phyloP scores from a whole-genome alignment of 2,888 invertebrate genomes.

The Epistrophella euchroma region DNA sequence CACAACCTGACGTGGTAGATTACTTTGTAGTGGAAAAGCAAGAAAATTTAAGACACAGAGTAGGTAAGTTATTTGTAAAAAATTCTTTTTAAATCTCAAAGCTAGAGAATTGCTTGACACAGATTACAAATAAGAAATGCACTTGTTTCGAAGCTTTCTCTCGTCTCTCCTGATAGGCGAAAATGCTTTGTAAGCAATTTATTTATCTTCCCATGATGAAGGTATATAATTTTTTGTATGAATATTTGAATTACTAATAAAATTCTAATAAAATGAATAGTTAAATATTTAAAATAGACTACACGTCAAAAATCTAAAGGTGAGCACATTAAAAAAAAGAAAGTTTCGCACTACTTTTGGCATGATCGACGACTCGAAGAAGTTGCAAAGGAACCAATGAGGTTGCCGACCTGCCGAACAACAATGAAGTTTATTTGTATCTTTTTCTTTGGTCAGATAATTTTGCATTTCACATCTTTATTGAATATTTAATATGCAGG shows the following conservation, averaged over 20 bases:
- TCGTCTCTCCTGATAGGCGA: constrained; percentile 7
- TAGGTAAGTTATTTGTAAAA: constrained; percentile 49
- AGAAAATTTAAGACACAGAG: constrained; percentile 37
- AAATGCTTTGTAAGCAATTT: background rate
- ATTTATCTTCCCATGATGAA: background rate
- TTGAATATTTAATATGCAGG: constrained; percentile 28
- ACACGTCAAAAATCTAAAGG: background rate
- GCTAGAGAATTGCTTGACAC: constrained; percentile 25
- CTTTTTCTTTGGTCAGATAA: constrained; percentile 32
- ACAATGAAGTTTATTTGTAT: constrained; percentile 29
- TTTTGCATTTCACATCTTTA: constrained; percentile 56
- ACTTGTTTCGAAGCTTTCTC: constrained; percentile 16
- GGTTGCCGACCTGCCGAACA: constrained; percentile 36
- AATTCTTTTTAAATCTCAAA: background rate
- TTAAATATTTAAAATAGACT: background rate
- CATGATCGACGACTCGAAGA: background rate
- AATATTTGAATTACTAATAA: background rate
- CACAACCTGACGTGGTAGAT: constrained; percentile 30
- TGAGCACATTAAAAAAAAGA: constrained; percentile 45
- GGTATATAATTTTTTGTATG: background rate
- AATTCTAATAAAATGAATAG: background rate
- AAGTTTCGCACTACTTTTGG: constrained; percentile 65
- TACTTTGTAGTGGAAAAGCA: background rate
- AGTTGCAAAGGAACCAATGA: constrained; percentile 5
- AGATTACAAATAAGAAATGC: constrained; percentile 16